Conservation (phyloP, 2,888 invertebrate species). For the Platynereis dumerilii region DNA sequence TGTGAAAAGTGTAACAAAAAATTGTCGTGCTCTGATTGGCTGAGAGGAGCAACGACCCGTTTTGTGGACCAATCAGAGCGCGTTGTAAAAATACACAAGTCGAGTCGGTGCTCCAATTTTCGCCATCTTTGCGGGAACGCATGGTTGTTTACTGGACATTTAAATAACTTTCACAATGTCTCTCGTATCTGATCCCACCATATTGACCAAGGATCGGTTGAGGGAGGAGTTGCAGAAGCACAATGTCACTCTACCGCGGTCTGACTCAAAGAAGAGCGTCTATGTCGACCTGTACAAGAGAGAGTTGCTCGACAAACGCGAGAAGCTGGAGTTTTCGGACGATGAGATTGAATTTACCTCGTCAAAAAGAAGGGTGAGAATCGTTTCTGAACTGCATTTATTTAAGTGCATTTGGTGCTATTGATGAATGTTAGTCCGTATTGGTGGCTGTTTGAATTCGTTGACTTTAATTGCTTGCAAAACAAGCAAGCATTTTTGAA, state of each 20-base stretch:
- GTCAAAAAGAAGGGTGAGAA: neutral
- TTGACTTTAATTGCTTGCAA: too few species aligned
- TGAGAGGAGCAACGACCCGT: neutral
- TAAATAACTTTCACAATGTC: neutral
- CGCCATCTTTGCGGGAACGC: constrained; percentile 4
- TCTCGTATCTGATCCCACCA: constrained; percentile 1
- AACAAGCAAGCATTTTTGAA: too few species aligned
- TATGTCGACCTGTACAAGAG: constrained; percentile 7
- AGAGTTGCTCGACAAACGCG: neutral
- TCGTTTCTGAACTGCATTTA: too few species aligned
- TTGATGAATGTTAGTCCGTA: too few species aligned
- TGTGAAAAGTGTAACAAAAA: too few species aligned
- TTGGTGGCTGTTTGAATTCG: too few species aligned
- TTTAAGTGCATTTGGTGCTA: neutral
- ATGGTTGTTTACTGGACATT: neutral
- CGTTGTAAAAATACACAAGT: neutral
- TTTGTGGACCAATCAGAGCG: constrained; percentile 2
- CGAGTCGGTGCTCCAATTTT: neutral
- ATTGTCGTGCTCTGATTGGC: neutral
- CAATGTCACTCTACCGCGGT: neutral
- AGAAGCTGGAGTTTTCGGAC: neutral
- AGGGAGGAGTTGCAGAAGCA: neutral
- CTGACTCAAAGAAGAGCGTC: neutral
- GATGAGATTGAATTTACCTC: neutral
- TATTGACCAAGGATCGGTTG: constrained; percentile 2